Evolutionary conservation across 2,888 invertebrate genomes (phyloP).

Genomic region (Pasiphila rectangulata): DNA sequence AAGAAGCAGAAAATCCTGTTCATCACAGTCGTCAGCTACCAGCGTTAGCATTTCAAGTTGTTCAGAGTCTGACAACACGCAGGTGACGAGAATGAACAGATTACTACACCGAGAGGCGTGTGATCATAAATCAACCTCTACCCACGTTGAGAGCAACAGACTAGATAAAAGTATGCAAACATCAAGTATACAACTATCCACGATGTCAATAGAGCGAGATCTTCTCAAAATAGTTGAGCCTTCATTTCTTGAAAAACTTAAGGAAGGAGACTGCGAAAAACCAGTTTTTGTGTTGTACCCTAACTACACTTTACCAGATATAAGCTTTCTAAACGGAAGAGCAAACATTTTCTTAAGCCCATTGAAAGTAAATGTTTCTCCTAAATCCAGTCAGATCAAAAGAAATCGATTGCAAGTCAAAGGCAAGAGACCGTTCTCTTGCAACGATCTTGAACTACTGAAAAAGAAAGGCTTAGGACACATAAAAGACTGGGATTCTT

Average conservation of each 20-base stretch:
- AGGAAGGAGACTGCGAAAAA: slow-evolving; percentile 83
- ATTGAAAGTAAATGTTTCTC: slow-evolving; percentile 78
- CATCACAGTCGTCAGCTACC: slow-evolving; percentile 74
- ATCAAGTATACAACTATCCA: slow-evolving; percentile 72
- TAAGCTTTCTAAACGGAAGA: slow-evolving; percentile 86
- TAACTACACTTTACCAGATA: slow-evolving; percentile 93
- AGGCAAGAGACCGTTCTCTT: slow-evolving; percentile 86
- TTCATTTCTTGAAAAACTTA: slow-evolving; percentile 85
- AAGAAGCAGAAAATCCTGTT: slow-evolving; percentile 68
- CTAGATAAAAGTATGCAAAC: slow-evolving; percentile 89
- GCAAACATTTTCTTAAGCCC: slow-evolving; percentile 88
- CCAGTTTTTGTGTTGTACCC: slow-evolving; percentile 95
- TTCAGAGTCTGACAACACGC: slow-evolving; percentile 78
- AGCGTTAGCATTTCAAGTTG: slow-evolving; percentile 79
- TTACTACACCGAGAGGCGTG: slow-evolving; percentile 59
- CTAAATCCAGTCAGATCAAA: slow-evolving; percentile 62
- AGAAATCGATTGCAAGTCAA: slow-evolving; percentile 63
- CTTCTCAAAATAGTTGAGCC: slow-evolving; percentile 84
- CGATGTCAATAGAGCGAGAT: slow-evolving; percentile 67
- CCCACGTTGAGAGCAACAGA: slow-evolving; percentile 78
- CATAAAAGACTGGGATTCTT: slow-evolving; percentile 95
- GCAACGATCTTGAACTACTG: slow-evolving; percentile 89
- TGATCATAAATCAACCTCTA: slow-evolving; percentile 74
- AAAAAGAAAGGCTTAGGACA: slow-evolving; percentile 90
- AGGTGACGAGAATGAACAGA: slow-evolving; percentile 73